Conservation (phyloP, 2,888 invertebrate species). For the Operophtera brumata region DNA sequence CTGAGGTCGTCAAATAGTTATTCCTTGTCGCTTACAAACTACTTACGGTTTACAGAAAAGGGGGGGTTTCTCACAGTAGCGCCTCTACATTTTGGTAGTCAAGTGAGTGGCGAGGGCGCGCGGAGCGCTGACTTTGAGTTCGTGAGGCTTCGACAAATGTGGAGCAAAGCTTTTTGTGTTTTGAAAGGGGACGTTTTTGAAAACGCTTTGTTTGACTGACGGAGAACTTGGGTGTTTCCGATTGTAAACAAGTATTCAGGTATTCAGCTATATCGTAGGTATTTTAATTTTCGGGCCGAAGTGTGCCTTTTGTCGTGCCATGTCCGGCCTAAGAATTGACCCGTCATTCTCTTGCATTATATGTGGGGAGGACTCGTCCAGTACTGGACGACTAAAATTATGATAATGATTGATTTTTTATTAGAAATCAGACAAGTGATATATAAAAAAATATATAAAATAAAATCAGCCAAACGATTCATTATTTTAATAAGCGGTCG, state of each 20-base stretch:
- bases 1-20: too few species aligned
- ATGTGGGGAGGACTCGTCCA: too few species aligned
- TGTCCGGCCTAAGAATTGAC: too few species aligned
- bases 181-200: conserved; percentile 1
- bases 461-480: conserved; percentile 32
- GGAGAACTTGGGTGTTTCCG: neutral
- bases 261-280: too few species aligned
- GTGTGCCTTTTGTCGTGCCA: too few species aligned
- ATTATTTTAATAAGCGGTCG: conserved; percentile 39
- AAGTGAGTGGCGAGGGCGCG: conserved; percentile 12
- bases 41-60: too few species aligned
- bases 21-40: too few species aligned
- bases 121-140: conserved; percentile 22
- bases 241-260: neutral
- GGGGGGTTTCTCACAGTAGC: neutral
- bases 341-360: too few species aligned
- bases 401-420: too few species aligned
- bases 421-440: too few species aligned
- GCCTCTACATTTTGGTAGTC: conserved; percentile 39
- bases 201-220: neutral
- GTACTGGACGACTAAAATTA: too few species aligned
- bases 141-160: conserved; percentile 28
- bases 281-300: too few species aligned
- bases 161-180: conserved; percentile 34
- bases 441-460: neutral